Evolutionary conservation across 2,113 vertebrate genomes (phyloP), one percentile per base, ranked within the genome.

Genomic region (Trichomycterus rosablanca): DNA sequence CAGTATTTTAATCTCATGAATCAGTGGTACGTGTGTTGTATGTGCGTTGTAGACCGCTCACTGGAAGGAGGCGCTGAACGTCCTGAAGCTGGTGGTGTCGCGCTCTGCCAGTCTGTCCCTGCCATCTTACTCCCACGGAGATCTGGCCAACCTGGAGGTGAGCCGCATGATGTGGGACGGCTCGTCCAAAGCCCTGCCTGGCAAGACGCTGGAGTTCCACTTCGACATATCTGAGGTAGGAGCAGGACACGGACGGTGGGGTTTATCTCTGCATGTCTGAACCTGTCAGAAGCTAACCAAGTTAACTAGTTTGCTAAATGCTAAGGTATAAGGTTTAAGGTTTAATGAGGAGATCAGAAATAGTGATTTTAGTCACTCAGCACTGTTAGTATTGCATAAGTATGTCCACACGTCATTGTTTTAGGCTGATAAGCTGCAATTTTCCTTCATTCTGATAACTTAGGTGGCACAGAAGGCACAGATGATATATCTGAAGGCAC

Each of bases 171-270:
- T 94, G 19, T 97, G 94, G 95, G 93, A 92, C 3, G 93, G 89
- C 18, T 89, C 93, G 2, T 92, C 95, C 15, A 98, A 99, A 75
- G 95, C 94, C 35, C 83, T 99, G 19, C 96, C 96, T 1, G 96
- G 96, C 20, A 99, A 99, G 80, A 99, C 94, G 1, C 80, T 99
- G 66, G 95, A 99, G 68, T 99, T 99, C 67, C 94, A 95, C 63
- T 99, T 99, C 58, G 96, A 99, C 80, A 95, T 99, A 70, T 96
- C 95, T 15, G 94, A 99, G 93, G 95, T 97, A 76, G 67, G 54
- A 15, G 24, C 1, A 8, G 4, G 15, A 46, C 22, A 5, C n/a
- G n/a, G n/a, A n/a, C n/a, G n/a, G n/a, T n/a, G n/a, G 26, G 34
- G 24, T 56, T 42, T 5, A 26, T 12, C 6, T 22, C 5, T 52